Evolutionary conservation across 35 echinoderm and acorn worm species (phyloP), one percentile per base, ranked within the genome.

Genomic region (Lytechinus variegatus): DNA sequence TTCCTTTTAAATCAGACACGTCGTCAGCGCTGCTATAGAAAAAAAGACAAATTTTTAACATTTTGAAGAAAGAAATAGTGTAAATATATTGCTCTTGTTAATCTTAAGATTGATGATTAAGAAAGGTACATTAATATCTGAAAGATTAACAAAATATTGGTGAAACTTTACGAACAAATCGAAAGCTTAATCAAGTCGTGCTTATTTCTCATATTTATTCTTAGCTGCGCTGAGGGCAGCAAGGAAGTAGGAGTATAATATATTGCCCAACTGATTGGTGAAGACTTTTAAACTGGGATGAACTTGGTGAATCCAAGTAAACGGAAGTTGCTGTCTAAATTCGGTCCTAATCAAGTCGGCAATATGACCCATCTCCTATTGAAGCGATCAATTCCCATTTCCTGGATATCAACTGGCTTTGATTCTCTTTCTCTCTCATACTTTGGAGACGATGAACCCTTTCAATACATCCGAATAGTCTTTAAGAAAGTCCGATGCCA

Each of bases 281-380:
- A 79, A 79, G 66, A 79, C 16, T 79, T 16, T 24, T 79, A 79
- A 79, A 79, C 66, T 79, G 66, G 3, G 66, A 79, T 79, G 66
- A 79, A 79, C 66, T 79, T 79, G 66, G 66, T 79, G 66, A 6
- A 79, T 24, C 19, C 14, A 19, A 79, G 66, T 79, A 79, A 79
- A 79, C 66, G 66, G 66, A 79, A 79, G 66, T 79, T 79, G 66
- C 66, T 24, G 66, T 79, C 66, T 79, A 19, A 79, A 79, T 79
- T 79, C 66, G 66, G 66, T 79, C 66, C n/a, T 79, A 90, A 90
- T 54, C 29, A 90, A 90, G 13, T 90, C 28, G 88, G 88, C 33
- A 90, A 54, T 54, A 27, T 44, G 88, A 90, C 88, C 88, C 88
- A 90, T 90, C 88, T 90, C 28, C n/a, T 90, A 90, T 90, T 90